These are phyloP conservation scores for Ashinkailepas kermadecensis DNA, from an alignment of 2,888 invertebrate genomes.

Conservation along the genomic window DNA sequence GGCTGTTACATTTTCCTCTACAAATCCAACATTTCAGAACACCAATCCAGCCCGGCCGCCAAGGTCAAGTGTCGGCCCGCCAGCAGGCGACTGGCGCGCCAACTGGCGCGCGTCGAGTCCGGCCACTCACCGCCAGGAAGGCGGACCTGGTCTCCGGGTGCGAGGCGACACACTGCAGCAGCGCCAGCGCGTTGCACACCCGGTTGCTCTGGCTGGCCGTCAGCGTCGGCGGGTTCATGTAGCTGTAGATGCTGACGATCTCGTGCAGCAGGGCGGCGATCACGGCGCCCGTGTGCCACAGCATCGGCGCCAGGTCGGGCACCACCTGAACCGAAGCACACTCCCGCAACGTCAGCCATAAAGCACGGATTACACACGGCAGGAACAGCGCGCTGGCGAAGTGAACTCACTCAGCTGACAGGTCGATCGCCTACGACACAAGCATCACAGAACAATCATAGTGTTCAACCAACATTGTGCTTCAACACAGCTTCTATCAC, in stretches of 20 bases:
- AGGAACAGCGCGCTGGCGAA: no score
- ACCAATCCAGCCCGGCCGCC: no score
- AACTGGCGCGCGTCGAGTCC: no score
- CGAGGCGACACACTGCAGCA: conserved; percentile 98
- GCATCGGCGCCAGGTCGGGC: conserved; percentile 93
- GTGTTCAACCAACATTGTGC: no score
- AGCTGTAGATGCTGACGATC: conserved; percentile 97
- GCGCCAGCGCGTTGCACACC: conserved; percentile 95
- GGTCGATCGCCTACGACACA: conserved; percentile 18
- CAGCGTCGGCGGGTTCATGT: conserved; percentile 93
- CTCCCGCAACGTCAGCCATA: conserved; percentile 30
- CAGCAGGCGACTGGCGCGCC: no score
- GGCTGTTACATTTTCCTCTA: no score
- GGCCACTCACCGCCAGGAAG: conserved; percentile 52
- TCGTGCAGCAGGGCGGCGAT: conserved; percentile 91
- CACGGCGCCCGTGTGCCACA: conserved; percentile 98
- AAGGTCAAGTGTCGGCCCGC: no score
- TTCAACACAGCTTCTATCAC: no score
- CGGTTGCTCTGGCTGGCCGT: conserved; percentile 98
- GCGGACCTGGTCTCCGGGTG: conserved; percentile 96
- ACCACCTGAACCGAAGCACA: conserved; percentile 75
- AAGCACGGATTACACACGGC: no score
- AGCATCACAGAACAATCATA: not conserved
- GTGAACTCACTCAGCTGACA: no score
- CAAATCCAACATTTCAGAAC: no score